These are phyloP conservation scores for Euura lappo DNA, from an alignment of 1,140 invertebrate species.

Conservation along the genomic window DNA sequence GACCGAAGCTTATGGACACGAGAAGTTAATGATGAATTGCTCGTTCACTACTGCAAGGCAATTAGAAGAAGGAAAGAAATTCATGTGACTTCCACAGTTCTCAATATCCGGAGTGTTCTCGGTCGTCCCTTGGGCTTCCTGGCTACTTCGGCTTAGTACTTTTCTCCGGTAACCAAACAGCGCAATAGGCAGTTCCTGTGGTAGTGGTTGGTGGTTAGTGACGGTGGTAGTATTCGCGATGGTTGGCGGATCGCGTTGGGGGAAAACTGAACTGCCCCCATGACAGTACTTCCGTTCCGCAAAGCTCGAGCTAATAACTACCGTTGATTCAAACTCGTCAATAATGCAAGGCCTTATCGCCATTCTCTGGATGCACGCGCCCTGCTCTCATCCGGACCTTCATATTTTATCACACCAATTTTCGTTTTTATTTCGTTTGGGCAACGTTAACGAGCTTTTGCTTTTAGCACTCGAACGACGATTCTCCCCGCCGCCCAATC, in stretches of 20 bases:
- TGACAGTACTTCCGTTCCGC: constrained; percentile 4
- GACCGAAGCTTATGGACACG: too few relatives aligned
- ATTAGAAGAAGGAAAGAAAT: not conserved
- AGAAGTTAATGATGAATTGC: too few relatives aligned
- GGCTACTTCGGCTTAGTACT: not conserved
- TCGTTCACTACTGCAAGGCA: not conserved
- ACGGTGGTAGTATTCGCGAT: not conserved
- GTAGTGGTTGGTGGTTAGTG: not conserved
- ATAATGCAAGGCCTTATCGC: not conserved
- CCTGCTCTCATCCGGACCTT: not conserved
- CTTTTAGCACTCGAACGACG: not conserved
- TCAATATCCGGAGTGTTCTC: not conserved
- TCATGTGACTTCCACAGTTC: not conserved
- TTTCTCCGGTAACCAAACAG: not conserved
- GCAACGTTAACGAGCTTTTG: not conserved
- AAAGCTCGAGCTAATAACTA: not conserved
- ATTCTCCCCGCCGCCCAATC: not conserved
- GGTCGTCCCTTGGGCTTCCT: not conserved
- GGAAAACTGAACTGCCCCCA: constrained; percentile 4
- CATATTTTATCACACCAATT: constrained; percentile 1
- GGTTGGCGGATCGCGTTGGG: constrained; percentile 1
- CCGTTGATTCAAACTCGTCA: not conserved
- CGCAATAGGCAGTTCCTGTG: not conserved
- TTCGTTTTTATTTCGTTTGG: not conserved
- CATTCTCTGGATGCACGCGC: not conserved